Evolutionary conservation across 2,113 vertebrate species (phyloP), one percentile per base, ranked within the genome.

Genomic region (Nibea coibor): DNA sequence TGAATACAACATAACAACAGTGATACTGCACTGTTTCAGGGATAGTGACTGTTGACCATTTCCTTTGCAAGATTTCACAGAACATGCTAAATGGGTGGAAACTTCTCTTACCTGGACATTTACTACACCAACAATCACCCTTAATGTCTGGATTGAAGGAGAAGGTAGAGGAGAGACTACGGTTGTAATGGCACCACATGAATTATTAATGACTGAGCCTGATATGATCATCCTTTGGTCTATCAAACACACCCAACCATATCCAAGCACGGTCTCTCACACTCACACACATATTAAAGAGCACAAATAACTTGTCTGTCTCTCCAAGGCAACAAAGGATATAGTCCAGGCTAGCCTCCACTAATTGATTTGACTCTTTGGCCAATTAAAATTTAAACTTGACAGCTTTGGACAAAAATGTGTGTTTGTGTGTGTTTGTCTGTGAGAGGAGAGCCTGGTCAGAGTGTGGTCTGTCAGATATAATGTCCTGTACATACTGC

Each of bases 161-260:
- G 59, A 70, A 15, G 16, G 26, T n/a, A 66, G 31, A 45, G 26
- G n/a, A 35, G 6, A 67, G 12, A 53, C 53, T 57, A 11, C 7
- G 35, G 8, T 76, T 70, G 63, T 67, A 87, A 83, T 73, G 77
- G 73, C 14, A 62, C 42, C n/a, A n/a, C 19, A 61, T 85, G 14
- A 72, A 90, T 92, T 81, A 89, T 88, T 89, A 80, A 88, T 79
- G 63, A 45, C 54, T 56, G 57, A 84, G 57, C 10, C 58, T 42
- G 65, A 70, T 83, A 66, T 74, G 57, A 79, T 85, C 47, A 72
- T 81, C 66, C 50, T 78, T 72, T 58, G 56, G 78, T 73, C 79
- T 78, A 80, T 75, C 62, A 66, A 59, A 74, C 59, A 76, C 69
- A 73, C 19, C 57, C 51, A 72, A 64, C 66, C 69, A 67, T 45